Percentiles rank a stretch among this genome's conserved stretches.
Evolutionary conservation across 2,113 vertebrate species (phyloP).

Genomic region (Scatophagus argus): DNA sequence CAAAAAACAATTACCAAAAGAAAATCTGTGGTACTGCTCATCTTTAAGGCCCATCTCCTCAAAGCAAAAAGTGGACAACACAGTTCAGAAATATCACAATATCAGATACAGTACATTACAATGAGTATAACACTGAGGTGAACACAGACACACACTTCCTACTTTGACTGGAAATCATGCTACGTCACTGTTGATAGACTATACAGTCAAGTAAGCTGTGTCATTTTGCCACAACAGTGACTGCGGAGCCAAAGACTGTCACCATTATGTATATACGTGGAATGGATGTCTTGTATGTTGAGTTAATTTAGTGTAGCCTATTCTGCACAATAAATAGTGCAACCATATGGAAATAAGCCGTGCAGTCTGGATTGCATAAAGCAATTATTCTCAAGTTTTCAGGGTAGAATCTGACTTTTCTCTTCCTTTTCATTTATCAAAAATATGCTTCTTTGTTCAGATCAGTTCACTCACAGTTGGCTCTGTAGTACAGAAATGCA

Average conservation of each 20-base stretch:
- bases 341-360: not conserved
- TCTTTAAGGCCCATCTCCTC: too few species aligned
- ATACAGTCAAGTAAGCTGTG: not conserved
- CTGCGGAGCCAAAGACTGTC: not conserved
- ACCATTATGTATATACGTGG: not conserved
- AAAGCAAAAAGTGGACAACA: too few species aligned
- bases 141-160: too few species aligned
- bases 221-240: not conserved
- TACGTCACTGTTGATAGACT: not conserved
- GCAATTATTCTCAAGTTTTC: not conserved
- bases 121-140: not conserved
- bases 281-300: not conserved
- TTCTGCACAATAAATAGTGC: not conserved
- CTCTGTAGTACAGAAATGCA: not conserved
- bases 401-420: not conserved
- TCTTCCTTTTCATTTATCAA: not conserved
- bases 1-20: not conserved
- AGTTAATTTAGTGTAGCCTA: not conserved
- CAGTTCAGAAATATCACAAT: not conserved
- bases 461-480: not conserved
- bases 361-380: not conserved
- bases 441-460: not conserved
- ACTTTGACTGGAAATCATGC: not conserved
- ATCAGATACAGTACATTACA: not conserved
- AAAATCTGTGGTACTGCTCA: too few species aligned